These are phyloP conservation scores for Lasioglossum leucozonium DNA, from an alignment of 2,888 invertebrate genomes.

Conservation along the genomic window DNA sequence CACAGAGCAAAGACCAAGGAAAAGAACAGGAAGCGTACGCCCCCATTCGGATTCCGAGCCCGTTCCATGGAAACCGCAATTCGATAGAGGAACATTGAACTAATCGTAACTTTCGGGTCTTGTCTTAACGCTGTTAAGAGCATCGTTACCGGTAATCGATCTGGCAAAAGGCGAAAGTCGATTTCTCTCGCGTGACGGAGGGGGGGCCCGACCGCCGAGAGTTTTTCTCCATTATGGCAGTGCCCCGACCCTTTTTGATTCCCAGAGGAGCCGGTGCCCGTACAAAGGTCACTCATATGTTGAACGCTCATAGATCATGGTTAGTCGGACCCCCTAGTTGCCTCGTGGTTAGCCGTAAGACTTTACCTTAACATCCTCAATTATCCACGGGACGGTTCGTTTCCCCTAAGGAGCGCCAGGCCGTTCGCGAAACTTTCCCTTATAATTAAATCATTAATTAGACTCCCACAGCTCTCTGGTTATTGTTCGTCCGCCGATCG, in stretches of 20 bases:
- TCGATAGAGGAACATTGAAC: conserved; percentile 2
- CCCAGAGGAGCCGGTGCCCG: conserved; percentile 70
- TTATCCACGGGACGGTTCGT: conserved; percentile 76
- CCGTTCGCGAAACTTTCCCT: conserved; percentile 77
- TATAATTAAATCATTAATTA: conserved; percentile 83
- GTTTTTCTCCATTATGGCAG: conserved; percentile 75
- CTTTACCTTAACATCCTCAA: conserved; percentile 79
- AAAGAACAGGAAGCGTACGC: not conserved
- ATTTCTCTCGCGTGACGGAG: conserved; percentile 40
- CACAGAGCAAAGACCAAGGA: not conserved
- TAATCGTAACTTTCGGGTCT: conserved; percentile 45
- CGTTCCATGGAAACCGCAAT: conserved; percentile 5
- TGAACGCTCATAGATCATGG: conserved; percentile 81
- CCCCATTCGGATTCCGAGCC: conserved; percentile 4
- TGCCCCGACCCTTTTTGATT: conserved; percentile 71
- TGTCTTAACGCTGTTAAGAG: conserved; percentile 59
- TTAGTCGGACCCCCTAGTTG: conserved; percentile 72
- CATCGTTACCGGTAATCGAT: conserved; percentile 67
- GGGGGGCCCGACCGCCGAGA: conserved; percentile 25
- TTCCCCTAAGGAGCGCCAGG: conserved; percentile 70
- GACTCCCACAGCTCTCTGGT: conserved; percentile 69
- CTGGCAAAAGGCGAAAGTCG: conserved; percentile 54
- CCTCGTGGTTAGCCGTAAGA: conserved; percentile 73
- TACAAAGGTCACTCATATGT: conserved; percentile 82
- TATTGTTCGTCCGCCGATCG: conserved; percentile 32